Evolutionary conservation across 2,888 invertebrate species (phyloP), one percentile per base, ranked within the genome.

Genomic region (Magallana nippona): DNA sequence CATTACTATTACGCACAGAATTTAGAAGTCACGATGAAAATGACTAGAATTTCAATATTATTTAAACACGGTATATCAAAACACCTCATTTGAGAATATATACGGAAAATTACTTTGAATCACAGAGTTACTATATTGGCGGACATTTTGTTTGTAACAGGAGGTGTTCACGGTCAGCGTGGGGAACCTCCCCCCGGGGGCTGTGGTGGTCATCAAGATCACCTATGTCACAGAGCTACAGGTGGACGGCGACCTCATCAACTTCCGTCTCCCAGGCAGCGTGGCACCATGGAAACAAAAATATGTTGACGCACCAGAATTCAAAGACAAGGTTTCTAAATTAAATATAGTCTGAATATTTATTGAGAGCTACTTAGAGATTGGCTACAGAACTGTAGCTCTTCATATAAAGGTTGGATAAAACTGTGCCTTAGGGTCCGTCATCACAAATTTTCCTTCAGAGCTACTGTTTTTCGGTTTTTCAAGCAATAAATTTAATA

Each of bases 101-200:
- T 44, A 44, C 3, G 8, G 8, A 44, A 44, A 44, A 44, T 44
- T 44, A 44, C 44, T n/a, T 17, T 19, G n/a, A 60, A 60, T 10
- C 15, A 60, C 15, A 60, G 19, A 60, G 17, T 60, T 60, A 44
- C 8, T 44, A 44, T 44, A 44, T 44, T 79, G 79, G 15, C 79
- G 15, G 63, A 17, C 17, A 63, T 44, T 80, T 87, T 10, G 19
- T 44, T 13, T 11, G 56, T 85, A n/a, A 27, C 88, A 94, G 94
- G 93, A 94, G 87, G 91, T 94, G 79, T 94, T 94, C 86, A 94
- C 94, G 22, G 94, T 94, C 27, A 94, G 93, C 88, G 93, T 95
- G 44, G 94, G 94, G 15, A 95, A 95, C 87, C 88, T 94, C 11
- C 94, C 94, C 2, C 90, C 94, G 2, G 83, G 89, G 10, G 91